A percentile compares a stretch with the other conserved stretches of the same genome.
phyloP scores from a whole-genome alignment of 2,797 vertebrate species.

The Erethizon dorsatum region DNA sequence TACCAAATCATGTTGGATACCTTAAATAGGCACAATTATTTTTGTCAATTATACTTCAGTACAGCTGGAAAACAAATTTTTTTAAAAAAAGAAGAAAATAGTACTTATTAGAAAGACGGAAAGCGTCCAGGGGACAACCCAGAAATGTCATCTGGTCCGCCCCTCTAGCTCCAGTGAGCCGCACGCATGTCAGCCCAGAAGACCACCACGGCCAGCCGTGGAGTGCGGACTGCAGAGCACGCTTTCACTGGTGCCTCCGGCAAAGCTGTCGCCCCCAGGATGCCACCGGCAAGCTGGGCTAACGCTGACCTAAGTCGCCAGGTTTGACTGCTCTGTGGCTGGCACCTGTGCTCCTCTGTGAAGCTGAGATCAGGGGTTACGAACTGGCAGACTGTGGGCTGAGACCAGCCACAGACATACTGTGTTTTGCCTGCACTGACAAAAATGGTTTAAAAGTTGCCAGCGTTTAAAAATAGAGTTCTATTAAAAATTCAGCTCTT shows the following conservation, averaged over 20 bases:
- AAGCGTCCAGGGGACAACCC: neutral
- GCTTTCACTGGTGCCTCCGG: neutral
- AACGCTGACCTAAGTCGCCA: neutral
- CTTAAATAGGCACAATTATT: neutral
- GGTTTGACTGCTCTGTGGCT: neutral
- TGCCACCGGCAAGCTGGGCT: neutral
- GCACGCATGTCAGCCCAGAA: fast-evolving
- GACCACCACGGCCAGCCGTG: neutral
- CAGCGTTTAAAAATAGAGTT: constrained; percentile 73
- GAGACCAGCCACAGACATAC: constrained; percentile 41
- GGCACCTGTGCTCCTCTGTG: neutral
- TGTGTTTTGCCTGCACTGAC: constrained; percentile 74
- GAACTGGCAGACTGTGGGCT: constrained; percentile 45
- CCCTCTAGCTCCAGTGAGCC: neutral
- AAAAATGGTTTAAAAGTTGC: constrained; percentile 69
- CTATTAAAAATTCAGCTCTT: constrained; percentile 67
- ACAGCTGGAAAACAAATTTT: neutral
- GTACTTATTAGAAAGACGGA: neutral
- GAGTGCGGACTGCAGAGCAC: neutral
- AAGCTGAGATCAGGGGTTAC: constrained; percentile 48
- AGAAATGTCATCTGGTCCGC: neutral
- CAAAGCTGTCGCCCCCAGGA: neutral
- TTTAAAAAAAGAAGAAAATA: neutral
- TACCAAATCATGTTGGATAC: neutral
- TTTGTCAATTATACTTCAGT: neutral